Conservation (phyloP, 2,888 invertebrate genomes). For the Matsumyia berberina region DNA sequence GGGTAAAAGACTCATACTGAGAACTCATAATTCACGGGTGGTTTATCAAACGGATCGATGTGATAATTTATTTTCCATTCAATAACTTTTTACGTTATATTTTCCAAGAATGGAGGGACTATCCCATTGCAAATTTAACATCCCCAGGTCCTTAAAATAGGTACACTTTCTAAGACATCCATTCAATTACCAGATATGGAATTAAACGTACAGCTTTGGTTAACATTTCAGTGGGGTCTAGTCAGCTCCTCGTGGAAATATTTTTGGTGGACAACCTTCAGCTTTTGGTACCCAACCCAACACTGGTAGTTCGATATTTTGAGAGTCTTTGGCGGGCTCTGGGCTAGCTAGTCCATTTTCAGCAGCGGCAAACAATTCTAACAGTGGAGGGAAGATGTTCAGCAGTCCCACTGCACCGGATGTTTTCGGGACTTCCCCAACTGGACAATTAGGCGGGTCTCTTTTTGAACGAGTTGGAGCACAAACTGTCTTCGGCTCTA, state of each 20-base stretch:
- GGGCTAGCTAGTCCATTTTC: slow-evolving; percentile 70
- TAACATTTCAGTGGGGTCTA: too few species aligned
- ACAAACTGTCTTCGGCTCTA: slow-evolving; percentile 68
- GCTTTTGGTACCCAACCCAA: slow-evolving; percentile 59
- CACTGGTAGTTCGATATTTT: slow-evolving; percentile 51
- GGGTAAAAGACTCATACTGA: too few species aligned
- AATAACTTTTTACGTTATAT: too few species aligned
- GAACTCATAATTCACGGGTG: too few species aligned
- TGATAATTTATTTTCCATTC: too few species aligned
- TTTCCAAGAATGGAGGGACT: too few species aligned
- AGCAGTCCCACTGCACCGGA: slow-evolving; percentile 61
- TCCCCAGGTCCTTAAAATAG: too few species aligned
- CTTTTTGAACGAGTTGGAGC: slow-evolving; percentile 75
- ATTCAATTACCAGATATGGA: too few species aligned
- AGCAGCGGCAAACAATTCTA: slow-evolving; percentile 76
- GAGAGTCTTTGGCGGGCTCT: slow-evolving; percentile 34
- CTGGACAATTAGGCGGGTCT: slow-evolving; percentile 74
- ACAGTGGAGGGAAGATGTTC: slow-evolving; percentile 78
- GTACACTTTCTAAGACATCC: too few species aligned
- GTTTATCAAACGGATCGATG: too few species aligned
- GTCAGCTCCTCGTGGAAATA: slow-evolving; percentile 77
- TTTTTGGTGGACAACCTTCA: slow-evolving; percentile 78
- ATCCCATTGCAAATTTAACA: too few species aligned
- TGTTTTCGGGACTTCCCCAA: slow-evolving; percentile 64
- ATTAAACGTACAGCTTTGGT: too few species aligned